phyloP scores from a whole-genome alignment of 2,113 vertebrate genomes.

The Ictalurus furcatus region DNA sequence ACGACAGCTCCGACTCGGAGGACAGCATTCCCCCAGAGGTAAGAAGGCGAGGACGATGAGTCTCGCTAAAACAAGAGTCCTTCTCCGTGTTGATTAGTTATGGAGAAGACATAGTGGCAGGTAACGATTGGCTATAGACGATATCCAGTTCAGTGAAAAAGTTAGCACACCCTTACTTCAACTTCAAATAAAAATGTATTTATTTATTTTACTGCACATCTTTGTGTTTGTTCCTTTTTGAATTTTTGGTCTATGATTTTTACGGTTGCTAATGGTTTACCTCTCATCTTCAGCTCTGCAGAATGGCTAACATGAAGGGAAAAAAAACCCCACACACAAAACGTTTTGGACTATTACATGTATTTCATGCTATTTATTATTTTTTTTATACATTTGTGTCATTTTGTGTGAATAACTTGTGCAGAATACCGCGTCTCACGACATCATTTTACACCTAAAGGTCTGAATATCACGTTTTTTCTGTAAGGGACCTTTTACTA shows the following conservation, averaged over 20 bases:
- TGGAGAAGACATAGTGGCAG: neutral
- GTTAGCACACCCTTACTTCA: too few relatives aligned
- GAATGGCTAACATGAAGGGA: too few relatives aligned
- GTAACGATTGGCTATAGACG: too few relatives aligned
- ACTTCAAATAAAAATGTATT: too few relatives aligned
- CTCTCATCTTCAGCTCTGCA: too few relatives aligned
- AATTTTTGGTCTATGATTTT: too few relatives aligned
- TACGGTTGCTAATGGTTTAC: too few relatives aligned
- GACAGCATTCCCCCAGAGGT: conserved; percentile 96
- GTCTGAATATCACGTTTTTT: neutral
- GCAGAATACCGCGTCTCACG: neutral
- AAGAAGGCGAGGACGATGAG: conserved; percentile 58
- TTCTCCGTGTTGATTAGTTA: neutral
- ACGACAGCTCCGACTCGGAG: conserved; percentile 93
- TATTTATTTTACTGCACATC: too few relatives aligned
- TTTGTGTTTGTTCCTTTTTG: too few relatives aligned
- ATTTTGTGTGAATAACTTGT: neutral
- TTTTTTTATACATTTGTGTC: neutral
- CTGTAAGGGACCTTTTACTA: neutral
- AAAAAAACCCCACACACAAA: too few relatives aligned
- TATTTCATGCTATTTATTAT: neutral
- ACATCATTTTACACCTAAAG: neutral
- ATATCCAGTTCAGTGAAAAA: too few relatives aligned
- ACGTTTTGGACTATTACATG: neutral
- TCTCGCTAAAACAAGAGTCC: neutral